phyloP scores from a whole-genome alignment of 2,113 vertebrate genomes.

The Cavia aperea region DNA sequence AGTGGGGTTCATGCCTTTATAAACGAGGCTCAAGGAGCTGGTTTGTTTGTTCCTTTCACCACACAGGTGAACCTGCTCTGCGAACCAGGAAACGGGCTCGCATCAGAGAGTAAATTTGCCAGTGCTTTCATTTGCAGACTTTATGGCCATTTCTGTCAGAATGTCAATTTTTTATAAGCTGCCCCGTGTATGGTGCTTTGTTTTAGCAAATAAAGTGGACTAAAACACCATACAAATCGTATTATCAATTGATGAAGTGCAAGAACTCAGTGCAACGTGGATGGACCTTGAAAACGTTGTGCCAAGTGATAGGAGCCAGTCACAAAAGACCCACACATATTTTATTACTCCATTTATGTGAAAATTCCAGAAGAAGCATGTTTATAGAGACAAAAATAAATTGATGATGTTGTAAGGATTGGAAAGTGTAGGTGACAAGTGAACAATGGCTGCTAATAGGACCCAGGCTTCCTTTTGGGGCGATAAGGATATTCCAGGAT shows the following conservation, averaged over 20 bases:
- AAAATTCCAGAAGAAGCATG: background rate
- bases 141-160: background rate
- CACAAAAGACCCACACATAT: background rate
- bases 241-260: background rate
- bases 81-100: background rate
- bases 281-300: background rate
- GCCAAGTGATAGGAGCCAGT: background rate
- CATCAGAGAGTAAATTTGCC: background rate
- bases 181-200: background rate
- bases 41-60: background rate
- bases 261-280: background rate
- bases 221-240: background rate
- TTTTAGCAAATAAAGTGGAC: background rate
- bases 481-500: background rate
- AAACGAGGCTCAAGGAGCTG: background rate
- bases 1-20: background rate
- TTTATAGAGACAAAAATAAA: background rate
- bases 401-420: background rate
- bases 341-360: background rate
- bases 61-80: background rate
- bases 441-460: background rate
- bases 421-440: background rate
- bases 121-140: background rate
- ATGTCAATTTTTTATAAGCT: background rate
- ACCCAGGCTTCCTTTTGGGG: background rate